A percentile compares a stretch with the other conserved stretches of the same genome.
These are phyloP conservation scores for Masnerella sp. DNA, from an alignment of 2,888 invertebrate species.

Conservation along the genomic window DNA sequence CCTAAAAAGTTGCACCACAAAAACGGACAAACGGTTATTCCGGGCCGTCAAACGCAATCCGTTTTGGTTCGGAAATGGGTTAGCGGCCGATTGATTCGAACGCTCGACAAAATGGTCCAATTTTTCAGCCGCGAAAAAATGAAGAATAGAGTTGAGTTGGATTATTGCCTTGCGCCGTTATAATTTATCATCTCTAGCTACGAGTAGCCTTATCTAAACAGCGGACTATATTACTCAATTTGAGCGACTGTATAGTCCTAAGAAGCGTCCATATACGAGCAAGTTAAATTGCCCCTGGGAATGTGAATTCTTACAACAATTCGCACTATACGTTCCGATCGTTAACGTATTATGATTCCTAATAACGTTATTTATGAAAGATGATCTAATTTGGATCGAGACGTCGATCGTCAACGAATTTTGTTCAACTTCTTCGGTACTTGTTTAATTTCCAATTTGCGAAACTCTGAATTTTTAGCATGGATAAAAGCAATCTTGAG, in stretches of 20 bases:
- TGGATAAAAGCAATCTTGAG: too few relatives aligned
- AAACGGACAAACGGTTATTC: constrained; percentile 22
- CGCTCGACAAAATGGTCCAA: neutral
- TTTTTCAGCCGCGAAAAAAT: too few relatives aligned
- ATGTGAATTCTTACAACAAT: constrained; percentile 9
- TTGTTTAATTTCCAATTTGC: too few relatives aligned
- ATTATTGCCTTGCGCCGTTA: neutral
- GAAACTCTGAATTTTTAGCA: too few relatives aligned
- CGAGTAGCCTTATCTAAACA: constrained; percentile 19
- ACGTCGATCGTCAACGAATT: too few relatives aligned
- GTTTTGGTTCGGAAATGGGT: neutral
- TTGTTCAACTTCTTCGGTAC: too few relatives aligned
- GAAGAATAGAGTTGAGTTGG: too few relatives aligned
- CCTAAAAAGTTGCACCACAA: constrained; percentile 17
- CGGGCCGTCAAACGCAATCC: neutral
- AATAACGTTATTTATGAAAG: constrained; percentile 10
- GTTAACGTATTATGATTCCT: constrained; percentile 4
- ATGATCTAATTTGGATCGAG: neutral
- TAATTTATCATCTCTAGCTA: neutral
- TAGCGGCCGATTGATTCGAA: neutral
- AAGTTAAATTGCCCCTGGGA: neutral
- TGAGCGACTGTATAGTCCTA: neutral
- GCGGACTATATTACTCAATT: constrained; percentile 14
- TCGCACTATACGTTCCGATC: constrained; percentile 8
- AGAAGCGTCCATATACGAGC: constrained; percentile 1